Conservation (phyloP, 2,888 invertebrate species). For the Synergus laeviventris region DNA sequence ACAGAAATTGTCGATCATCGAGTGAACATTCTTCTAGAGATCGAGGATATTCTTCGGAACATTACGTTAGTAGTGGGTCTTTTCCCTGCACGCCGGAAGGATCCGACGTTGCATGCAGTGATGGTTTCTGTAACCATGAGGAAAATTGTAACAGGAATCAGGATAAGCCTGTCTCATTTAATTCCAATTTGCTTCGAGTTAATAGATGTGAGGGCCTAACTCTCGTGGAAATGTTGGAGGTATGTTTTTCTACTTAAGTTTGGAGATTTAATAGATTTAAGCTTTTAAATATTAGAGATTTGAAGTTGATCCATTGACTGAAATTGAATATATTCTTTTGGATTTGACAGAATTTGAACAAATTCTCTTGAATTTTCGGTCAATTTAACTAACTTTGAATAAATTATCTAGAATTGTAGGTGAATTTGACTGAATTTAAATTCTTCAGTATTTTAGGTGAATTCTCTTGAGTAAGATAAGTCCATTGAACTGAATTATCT, state of each 20-base stretch:
- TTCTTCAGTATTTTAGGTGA: too few relatives aligned
- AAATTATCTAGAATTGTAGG: too few relatives aligned
- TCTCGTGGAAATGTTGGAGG: constrained; percentile 88
- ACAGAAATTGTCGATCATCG: constrained; percentile 80
- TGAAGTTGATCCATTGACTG: too few relatives aligned
- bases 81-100: constrained; percentile 92
- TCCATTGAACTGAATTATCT: too few relatives aligned
- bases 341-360: too few relatives aligned
- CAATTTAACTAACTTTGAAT: too few relatives aligned
- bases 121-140: constrained; percentile 90
- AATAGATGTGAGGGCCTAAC: constrained; percentile 79
- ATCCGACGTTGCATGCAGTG: constrained; percentile 92
- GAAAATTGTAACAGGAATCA: constrained; percentile 65
- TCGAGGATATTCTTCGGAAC: constrained; percentile 92
- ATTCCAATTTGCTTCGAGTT: constrained; percentile 66
- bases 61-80: constrained; percentile 87
- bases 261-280: too few relatives aligned
- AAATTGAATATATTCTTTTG: too few relatives aligned
- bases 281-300: too few relatives aligned
- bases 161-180: constrained; percentile 68
- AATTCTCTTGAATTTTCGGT: too few relatives aligned
- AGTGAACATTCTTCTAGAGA: constrained; percentile 86
- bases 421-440: too few relatives aligned
- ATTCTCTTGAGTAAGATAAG: too few relatives aligned
- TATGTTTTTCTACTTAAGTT: constrained; percentile 64